Base-by-base conservation (phyloP, 2,797 vertebrate species). In the Limnodromus scolopaceus region DNA sequence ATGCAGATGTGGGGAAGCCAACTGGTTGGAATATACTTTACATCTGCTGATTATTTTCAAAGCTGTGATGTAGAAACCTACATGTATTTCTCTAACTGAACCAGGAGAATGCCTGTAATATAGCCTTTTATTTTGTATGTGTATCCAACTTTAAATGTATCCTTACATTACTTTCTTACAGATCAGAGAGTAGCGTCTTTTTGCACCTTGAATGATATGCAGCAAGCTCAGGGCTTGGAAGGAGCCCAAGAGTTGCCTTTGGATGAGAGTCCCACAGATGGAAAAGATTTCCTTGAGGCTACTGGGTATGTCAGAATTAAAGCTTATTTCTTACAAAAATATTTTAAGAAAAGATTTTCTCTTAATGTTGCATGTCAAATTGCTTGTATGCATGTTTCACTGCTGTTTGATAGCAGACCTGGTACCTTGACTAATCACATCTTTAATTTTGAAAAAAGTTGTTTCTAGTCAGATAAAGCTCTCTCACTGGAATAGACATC, bases 121-220 rank as follows among this genome's bases (percentile, higher is more conserved):
- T 0, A 72, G 71, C 18, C 46, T 91, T 92, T 81, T 43, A 4
- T 87, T 95, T 96, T 94, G 34, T 79, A 27, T 53, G 6, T 63
- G 12, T 84, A 57, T 80, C 54, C 75, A 39, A 88, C 70, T 95
- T 89, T 88, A 74, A 55, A 76, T 9, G 4, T 66, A 65, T 27
- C 15, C 9, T 53, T 89, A 36, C 22, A 11, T 89, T 64, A 91
- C 45, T 69, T 93, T 89, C 79, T 90, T 96, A 32, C 98, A 99
- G 99, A 99, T 98, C 99, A 99, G 97, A 98, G 99, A 45, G 99
- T 99, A 96, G 98, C 99, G 0, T 99, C 99, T 77, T 99, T 99
- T 98, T 99, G 99, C 96, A 99, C 99, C 87, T 98, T 99, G 98
- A 99, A 98, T 25, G 99, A 99, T 89, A 98, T 99, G 98, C 99